These are phyloP conservation scores for Ptyas mucosa DNA, from an alignment of 2,113 vertebrate genomes.

Conservation along the genomic window DNA sequence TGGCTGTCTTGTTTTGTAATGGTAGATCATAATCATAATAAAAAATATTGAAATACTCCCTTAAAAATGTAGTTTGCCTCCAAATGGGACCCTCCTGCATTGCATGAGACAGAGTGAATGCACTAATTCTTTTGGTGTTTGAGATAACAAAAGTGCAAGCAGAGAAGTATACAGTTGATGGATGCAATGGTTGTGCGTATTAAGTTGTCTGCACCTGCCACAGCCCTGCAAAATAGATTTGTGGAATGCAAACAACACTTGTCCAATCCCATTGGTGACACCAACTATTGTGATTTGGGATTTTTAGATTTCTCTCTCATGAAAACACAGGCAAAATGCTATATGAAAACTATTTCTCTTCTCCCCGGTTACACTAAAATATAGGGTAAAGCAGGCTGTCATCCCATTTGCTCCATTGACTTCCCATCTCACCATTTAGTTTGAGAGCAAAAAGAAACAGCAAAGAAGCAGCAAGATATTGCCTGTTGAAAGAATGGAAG, in stretches of 20 bases:
- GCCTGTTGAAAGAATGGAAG: background rate
- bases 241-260: background rate
- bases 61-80: background rate
- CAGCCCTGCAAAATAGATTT: background rate
- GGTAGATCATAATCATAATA: background rate
- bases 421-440: background rate
- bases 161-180: background rate
- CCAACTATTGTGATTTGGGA: no score
- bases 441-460: background rate
- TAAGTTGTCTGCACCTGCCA: background rate
- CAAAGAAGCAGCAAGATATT: background rate
- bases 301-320: background rate
- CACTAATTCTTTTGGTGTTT: background rate
- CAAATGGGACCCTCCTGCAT: background rate
- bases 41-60: background rate
- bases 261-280: background rate
- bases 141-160: background rate
- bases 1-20: background rate
- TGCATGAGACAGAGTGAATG: background rate
- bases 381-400: background rate
- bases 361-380: background rate
- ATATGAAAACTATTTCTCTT: background rate
- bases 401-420: background rate
- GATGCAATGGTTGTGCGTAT: background rate
- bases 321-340: background rate